A percentile compares a stretch with the other conserved stretches of the same genome.
Conservation (phyloP, 2,113 vertebrate species). For the Parotia lawesii region DNA sequence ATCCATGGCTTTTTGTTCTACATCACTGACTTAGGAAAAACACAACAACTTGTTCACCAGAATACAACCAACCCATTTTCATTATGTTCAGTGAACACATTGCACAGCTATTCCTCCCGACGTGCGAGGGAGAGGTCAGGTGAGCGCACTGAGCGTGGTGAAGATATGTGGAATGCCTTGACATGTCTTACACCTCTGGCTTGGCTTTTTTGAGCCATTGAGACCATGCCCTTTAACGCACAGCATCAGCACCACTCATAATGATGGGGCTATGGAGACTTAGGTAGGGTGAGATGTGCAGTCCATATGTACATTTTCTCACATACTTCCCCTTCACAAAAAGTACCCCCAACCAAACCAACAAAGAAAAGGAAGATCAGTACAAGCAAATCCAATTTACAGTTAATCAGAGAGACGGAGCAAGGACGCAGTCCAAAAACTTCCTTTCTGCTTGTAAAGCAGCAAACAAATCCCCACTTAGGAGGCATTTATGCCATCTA, state of each 20-base stretch:
- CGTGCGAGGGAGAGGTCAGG: fast-evolving
- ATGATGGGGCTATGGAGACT: fast-evolving
- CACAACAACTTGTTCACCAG: neutral
- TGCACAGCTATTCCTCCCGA: neutral
- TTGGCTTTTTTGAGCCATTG: neutral
- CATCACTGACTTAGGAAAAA: neutral
- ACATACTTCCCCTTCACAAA: neutral
- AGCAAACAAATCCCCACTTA: neutral
- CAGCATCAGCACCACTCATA: neutral
- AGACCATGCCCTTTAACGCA: neutral
- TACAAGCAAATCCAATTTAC: neutral
- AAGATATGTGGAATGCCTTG: neutral
- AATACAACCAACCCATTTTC: neutral
- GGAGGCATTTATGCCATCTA: neutral
- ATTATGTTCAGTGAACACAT: neutral
- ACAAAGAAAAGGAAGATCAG: neutral
- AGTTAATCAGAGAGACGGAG: neutral
- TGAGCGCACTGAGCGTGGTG: neutral
- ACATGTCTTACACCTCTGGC: neutral
- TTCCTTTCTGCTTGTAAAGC: neutral
- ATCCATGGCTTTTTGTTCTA: neutral
- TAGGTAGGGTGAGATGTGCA: neutral
- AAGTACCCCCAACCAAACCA: neutral
- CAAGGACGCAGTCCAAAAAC: neutral
- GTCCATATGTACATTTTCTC: neutral